phyloP scores from a whole-genome alignment of 2,113 vertebrate genomes.

The Gobiocypris rarus region DNA sequence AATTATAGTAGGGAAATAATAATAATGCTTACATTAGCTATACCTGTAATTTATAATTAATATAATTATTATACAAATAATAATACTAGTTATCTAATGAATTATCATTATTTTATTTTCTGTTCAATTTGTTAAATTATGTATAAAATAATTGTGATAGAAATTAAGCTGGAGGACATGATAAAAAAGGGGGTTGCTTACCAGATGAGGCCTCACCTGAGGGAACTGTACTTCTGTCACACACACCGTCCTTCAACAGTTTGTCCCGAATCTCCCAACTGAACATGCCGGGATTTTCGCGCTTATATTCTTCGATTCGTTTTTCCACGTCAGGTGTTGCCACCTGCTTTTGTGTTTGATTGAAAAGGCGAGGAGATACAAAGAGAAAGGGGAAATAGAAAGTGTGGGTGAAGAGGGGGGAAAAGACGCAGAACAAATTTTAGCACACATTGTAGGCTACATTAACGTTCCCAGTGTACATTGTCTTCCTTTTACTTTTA shows the following conservation, averaged over 20 bases:
- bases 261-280: slow-evolving; percentile 98
- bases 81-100: background rate
- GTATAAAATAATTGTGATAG: background rate
- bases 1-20: slow-evolving; percentile 8
- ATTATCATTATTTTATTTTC: background rate
- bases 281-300: slow-evolving; percentile 95
- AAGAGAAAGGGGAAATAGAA: slow-evolving; percentile 9
- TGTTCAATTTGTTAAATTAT: background rate
- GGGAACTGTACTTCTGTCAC: slow-evolving; percentile 92
- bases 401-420: background rate
- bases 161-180: slow-evolving; percentile 23
- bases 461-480: background rate
- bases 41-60: slow-evolving; percentile 2
- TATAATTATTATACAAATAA: slow-evolving; percentile 30
- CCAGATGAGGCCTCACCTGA: slow-evolving; percentile 92
- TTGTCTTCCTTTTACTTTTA: background rate
- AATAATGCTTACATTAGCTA: background rate
- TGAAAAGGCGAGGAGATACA: background rate
- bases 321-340: slow-evolving; percentile 96
- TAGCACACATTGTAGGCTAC: background rate
- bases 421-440: slow-evolving; percentile 14
- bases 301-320: slow-evolving; percentile 95
- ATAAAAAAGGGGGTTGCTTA: slow-evolving; percentile 68
- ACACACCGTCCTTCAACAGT: slow-evolving; percentile 93
- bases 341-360: slow-evolving; percentile 87